These are phyloP conservation scores for Cyprinodon tularosa DNA, from an alignment of 2,113 vertebrate genomes.

Conservation along the genomic window DNA sequence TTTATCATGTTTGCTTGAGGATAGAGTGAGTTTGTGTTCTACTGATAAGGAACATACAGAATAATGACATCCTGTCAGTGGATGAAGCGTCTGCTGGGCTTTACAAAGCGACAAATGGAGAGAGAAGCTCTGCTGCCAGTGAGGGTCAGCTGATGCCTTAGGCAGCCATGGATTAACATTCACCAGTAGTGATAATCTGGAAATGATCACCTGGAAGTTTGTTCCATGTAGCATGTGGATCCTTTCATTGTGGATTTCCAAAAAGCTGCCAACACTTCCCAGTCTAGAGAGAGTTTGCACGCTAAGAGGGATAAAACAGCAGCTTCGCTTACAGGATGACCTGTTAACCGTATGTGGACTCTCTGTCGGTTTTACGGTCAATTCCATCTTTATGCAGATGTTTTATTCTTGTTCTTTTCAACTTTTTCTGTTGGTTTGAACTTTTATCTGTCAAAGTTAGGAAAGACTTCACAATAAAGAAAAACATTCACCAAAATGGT, in stretches of 20 bases:
- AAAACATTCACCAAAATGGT: too few relatives aligned
- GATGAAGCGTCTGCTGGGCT: constrained; percentile 8
- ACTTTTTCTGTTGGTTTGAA: too few relatives aligned
- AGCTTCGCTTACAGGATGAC: neutral
- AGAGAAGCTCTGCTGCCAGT: constrained; percentile 3
- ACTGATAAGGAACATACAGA: constrained; percentile 31
- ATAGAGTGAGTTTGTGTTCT: constrained; percentile 34
- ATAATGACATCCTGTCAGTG: constrained; percentile 25
- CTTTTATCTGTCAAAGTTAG: too few relatives aligned
- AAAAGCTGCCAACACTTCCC: neutral
- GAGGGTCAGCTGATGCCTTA: constrained; percentile 9
- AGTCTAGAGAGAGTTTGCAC: neutral
- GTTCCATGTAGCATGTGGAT: neutral
- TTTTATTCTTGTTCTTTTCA: too few relatives aligned
- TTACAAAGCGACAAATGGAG: constrained; percentile 8
- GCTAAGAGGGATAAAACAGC: neutral
- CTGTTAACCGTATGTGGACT: too few relatives aligned
- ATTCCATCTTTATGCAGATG: too few relatives aligned
- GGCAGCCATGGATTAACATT: neutral
- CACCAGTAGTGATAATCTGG: neutral
- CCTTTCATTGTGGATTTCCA: neutral
- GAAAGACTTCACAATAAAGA: too few relatives aligned
- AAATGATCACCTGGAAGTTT: neutral
- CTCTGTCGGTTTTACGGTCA: too few relatives aligned
- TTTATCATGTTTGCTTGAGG: constrained; percentile 29